Evolutionary conservation across 2,113 vertebrate species (phyloP), one percentile per base, ranked within the genome.

Genomic region (Collichthys lucidus): DNA sequence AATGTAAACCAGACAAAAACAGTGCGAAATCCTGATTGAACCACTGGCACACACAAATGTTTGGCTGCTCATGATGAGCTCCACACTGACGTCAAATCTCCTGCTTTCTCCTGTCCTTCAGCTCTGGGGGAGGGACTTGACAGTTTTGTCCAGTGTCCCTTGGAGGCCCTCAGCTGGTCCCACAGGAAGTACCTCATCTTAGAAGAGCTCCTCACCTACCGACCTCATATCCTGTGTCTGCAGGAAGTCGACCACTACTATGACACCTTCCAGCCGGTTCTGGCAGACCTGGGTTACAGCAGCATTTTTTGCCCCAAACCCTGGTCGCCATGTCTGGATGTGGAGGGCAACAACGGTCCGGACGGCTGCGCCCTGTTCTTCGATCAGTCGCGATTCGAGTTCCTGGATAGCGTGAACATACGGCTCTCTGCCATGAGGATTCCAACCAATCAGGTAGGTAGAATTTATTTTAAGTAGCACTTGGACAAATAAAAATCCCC

Each of bases 241-340:
- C 97, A 99, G 87, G 98, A 99, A 63, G 98, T 99, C 0, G 98
- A 99, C 91, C 98, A 99, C 93, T 99, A 97, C 88, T 96, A 97
- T 0, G 98, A 99, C 91, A 99, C 98, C 69, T 96, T 99, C 20
- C 96, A 97, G 80, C 98, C 98, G 0, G 92, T 98, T 4, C 96
- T 99, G 67, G 93, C 95, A 59, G 93, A 97, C 9, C 75, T 99
- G 62, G 98, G 98, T 68, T 99, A 99, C 87, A 95, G 96, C 59
- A 94, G 97, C 76, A 96, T 94, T 1, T 99, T 99, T 88, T 97
- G 96, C 86, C 97, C 98, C 0, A 99, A 99, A 77, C 98, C 97
- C 0, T 97, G 96, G 95, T 99, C 98, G 0, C 98, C 98, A 0
- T 99, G 98, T 80, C 93, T 99, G 15, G 95, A 96, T 0, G 97